A percentile compares a stretch with the other conserved stretches of the same genome.
Conservation (phyloP, 2,797 vertebrate genomes). For the Sebastes cheni region DNA sequence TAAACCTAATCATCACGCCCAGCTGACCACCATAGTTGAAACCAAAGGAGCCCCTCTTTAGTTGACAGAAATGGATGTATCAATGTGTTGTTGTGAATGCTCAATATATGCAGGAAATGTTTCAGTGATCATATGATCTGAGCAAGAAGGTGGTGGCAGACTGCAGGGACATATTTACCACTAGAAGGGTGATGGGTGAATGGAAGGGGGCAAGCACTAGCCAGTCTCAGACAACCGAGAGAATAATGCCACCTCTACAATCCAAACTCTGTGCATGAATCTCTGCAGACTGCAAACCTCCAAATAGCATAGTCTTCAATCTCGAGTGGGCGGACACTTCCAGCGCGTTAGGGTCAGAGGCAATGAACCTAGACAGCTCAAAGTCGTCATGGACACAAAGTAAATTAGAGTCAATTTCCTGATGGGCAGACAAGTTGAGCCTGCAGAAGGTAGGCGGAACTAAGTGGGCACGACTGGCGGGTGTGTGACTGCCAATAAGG, state of each 20-base stretch:
- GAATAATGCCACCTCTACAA: not conserved
- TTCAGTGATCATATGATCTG: not conserved
- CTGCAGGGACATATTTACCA: not conserved
- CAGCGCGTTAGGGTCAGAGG: conserved; percentile 26
- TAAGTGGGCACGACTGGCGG: conserved; percentile 16
- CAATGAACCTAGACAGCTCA: conserved; percentile 32
- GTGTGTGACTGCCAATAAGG: conserved; percentile 14
- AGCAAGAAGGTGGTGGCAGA: not conserved
- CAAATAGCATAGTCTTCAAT: conserved; percentile 32
- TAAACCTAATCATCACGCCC: not conserved
- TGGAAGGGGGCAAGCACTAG: not conserved
- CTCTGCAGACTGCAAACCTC: conserved; percentile 6
- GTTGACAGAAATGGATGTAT: not conserved
- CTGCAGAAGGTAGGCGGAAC: conserved; percentile 17
- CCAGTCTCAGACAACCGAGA: not conserved
- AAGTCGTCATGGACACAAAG: conserved; percentile 31
- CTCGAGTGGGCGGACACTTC: conserved; percentile 31
- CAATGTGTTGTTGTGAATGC: not conserved
- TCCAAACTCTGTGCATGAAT: conserved; percentile 1
- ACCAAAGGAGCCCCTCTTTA: not conserved
- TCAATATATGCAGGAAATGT: not conserved
- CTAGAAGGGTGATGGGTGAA: not conserved
- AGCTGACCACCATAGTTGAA: not conserved
- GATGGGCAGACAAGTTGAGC: conserved; percentile 7
- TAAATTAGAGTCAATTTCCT: conserved; percentile 34